These are phyloP conservation scores for Lasioglossum marginatum DNA, from an alignment of 2,888 invertebrate genomes.

Conservation along the genomic window DNA sequence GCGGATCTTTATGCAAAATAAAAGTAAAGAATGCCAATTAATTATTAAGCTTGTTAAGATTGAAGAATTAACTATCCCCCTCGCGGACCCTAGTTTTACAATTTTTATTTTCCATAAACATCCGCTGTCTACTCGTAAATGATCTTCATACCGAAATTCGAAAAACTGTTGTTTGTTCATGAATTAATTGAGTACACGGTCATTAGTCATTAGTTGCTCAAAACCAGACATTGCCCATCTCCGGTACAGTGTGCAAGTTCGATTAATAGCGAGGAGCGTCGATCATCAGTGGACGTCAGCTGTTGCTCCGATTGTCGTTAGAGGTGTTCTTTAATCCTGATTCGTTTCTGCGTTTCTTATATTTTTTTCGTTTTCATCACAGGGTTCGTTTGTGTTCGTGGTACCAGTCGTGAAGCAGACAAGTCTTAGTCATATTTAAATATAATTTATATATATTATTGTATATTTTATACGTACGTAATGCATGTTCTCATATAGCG, in stretches of 20 bases:
- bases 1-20: neutral
- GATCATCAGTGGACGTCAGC: conserved; percentile 54
- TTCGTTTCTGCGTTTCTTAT: neutral
- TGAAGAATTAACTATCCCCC: too few relatives aligned
- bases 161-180: neutral
- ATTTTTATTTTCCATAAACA: neutral
- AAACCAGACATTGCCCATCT: conserved; percentile 34
- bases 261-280: conserved; percentile 34
- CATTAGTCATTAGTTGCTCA: conserved; percentile 1
- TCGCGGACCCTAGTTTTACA: neutral
- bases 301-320: conserved; percentile 31
- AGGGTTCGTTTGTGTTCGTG: conserved; percentile 31
- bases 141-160: neutral
- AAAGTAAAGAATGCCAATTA: neutral
- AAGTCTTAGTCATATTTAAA: conserved; percentile 63
- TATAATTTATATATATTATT: conserved; percentile 49
- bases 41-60: neutral
- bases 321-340: neutral
- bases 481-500: conserved; percentile 63
- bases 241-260: conserved; percentile 7
- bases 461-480: conserved; percentile 60
- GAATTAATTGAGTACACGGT: neutral
- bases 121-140: neutral
- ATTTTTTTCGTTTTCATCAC: neutral
- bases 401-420: conserved; percentile 54